These are phyloP conservation scores for Pipistrellus pipistrellus DNA, from an alignment of 2,797 vertebrate genomes.

Conservation along the genomic window DNA sequence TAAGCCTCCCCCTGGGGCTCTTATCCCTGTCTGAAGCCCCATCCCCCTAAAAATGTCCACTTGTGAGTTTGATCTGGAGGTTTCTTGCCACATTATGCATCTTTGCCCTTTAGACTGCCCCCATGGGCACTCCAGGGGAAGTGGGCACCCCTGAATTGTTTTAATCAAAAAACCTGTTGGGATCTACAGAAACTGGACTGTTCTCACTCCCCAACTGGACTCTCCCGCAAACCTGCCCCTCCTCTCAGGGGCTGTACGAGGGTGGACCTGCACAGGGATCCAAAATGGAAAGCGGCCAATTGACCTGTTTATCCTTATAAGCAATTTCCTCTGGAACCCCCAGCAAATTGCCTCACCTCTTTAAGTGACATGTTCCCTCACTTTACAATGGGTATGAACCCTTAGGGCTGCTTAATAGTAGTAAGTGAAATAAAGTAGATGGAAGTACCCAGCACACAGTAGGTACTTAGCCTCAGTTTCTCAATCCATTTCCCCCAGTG, in stretches of 20 bases:
- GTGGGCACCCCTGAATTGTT: not conserved
- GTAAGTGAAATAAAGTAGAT: not conserved
- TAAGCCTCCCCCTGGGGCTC: not conserved
- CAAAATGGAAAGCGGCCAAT: not conserved
- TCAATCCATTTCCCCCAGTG: not conserved
- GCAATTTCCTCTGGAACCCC: not conserved
- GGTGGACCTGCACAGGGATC: not conserved
- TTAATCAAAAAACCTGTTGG: not conserved
- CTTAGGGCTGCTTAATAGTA: not conserved
- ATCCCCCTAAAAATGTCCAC: not conserved
- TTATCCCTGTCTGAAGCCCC: not conserved
- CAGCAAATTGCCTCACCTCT: conserved; percentile 12
- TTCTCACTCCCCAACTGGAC: not conserved
- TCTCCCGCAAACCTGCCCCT: not conserved
- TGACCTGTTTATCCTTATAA: not conserved
- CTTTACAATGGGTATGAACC: not conserved
- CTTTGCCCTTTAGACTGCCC: not conserved
- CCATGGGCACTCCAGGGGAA: not conserved
- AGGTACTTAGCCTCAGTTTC: not conserved
- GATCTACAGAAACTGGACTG: not conserved
- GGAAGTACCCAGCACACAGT: not conserved
- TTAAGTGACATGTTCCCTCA: not conserved
- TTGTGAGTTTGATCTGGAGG: not conserved
- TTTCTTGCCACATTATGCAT: not conserved
- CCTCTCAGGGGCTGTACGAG: not conserved